phyloP scores from a whole-genome alignment of 1,140 invertebrate genomes.

The Brevipalpus yothersi region DNA sequence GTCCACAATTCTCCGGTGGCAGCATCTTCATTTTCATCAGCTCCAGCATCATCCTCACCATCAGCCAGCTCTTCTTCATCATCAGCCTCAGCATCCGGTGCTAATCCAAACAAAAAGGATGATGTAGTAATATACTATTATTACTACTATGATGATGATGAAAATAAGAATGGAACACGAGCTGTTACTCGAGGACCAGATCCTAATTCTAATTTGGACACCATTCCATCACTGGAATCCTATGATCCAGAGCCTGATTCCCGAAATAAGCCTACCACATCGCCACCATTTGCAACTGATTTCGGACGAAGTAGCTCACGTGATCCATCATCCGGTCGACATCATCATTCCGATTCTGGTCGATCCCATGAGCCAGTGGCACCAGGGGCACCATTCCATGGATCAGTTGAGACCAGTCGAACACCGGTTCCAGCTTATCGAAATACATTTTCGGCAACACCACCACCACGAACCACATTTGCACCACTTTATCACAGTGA shows the following conservation, averaged over 20 bases:
- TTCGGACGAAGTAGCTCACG: too few relatives aligned
- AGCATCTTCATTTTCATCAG: not conserved
- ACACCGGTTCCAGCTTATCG: not conserved
- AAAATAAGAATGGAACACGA: constrained; percentile 5
- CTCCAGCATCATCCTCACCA: not conserved
- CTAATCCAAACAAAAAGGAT: constrained; percentile 4
- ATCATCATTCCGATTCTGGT: too few relatives aligned
- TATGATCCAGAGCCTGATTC: constrained; percentile 1
- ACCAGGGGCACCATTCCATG: too few relatives aligned
- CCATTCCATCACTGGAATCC: constrained; percentile 6
- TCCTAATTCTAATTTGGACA: not conserved
- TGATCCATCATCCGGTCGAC: too few relatives aligned
- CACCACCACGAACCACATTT: not conserved
- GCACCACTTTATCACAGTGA: not conserved
- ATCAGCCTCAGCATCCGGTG: not conserved
- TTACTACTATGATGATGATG: constrained; percentile 11
- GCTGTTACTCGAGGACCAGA: not conserved
- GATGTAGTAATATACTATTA: constrained; percentile 12
- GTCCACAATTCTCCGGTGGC: not conserved
- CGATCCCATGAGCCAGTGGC: too few relatives aligned
- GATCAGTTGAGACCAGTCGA: too few relatives aligned
- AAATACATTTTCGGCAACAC: not conserved
- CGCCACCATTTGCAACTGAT: too few relatives aligned
- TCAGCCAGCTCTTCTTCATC: not conserved
- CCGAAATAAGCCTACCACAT: not conserved